Evolutionary conservation across 2,888 invertebrate species (phyloP).

Genomic region (Notodonta dromedarius): DNA sequence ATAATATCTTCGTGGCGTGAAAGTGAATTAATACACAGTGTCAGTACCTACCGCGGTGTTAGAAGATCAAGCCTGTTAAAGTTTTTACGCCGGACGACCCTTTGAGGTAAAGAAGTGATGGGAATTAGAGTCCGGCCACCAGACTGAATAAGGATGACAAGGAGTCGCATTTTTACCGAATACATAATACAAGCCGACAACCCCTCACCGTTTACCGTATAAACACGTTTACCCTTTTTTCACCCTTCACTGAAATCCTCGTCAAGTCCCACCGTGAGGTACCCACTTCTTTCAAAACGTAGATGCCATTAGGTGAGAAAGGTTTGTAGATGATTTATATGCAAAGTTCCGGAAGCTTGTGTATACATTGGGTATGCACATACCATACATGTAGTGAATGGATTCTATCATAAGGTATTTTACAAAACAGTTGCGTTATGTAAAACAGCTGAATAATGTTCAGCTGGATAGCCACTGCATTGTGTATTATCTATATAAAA

Average conservation of each 20-base stretch:
- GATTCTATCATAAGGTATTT: no score
- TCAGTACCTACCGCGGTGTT: not conserved
- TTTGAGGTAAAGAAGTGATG: not conserved
- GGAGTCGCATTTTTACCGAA: conserved; percentile 23
- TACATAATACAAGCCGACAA: conserved; percentile 17
- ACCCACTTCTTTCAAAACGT: conserved; percentile 6
- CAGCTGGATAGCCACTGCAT: no score
- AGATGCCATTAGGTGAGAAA: conserved; percentile 3
- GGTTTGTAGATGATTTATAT: conserved; percentile 6
- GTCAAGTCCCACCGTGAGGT: conserved; percentile 17
- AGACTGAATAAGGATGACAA: conserved; percentile 9
- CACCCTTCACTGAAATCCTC: conserved; percentile 11
- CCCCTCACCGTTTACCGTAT: conserved; percentile 12
- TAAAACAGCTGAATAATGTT: no score
- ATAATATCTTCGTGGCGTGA: not conserved
- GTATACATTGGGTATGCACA: not conserved
- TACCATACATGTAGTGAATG: not conserved
- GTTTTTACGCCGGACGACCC: not conserved
- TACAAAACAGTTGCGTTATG: no score
- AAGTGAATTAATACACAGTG: not conserved
- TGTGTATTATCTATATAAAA: no score
- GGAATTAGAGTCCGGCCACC: not conserved
- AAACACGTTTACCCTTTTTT: conserved; percentile 20
- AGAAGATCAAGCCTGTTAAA: conserved; percentile 1
- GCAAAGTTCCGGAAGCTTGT: not conserved